A percentile compares a stretch with the other conserved stretches of the same genome.
Conservation (phyloP, 2,888 invertebrate species). For the Mylabris sibirica region DNA sequence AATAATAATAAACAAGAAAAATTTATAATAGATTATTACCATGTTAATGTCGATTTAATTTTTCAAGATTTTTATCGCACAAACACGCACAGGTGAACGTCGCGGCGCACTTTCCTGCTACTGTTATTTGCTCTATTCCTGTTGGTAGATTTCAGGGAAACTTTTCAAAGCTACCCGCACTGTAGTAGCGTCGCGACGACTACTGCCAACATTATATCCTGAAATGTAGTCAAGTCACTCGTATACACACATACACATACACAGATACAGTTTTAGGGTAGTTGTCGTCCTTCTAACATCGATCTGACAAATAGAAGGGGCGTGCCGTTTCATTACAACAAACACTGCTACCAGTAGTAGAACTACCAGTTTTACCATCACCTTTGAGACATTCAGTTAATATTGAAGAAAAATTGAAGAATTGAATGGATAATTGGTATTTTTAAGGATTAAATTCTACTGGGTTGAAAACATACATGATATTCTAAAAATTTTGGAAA, state of each 20-base stretch:
- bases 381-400: too few species aligned
- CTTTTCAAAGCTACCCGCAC: conserved; percentile 17
- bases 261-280: neutral
- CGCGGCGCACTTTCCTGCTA: conserved; percentile 22
- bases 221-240: conserved; percentile 19
- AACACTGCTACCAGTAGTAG: too few species aligned
- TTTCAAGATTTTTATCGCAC: neutral
- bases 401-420: too few species aligned
- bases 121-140: too few species aligned
- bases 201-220: conserved; percentile 36
- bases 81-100: neutral
- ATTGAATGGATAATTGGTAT: too few species aligned
- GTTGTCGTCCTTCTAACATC: conserved; percentile 41
- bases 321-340: conserved; percentile 25
- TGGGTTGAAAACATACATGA: too few species aligned
- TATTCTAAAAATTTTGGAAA: too few species aligned
- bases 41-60: neutral
- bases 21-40: neutral
- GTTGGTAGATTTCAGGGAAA: neutral
- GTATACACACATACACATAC: neutral
- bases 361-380: too few species aligned
- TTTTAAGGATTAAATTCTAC: too few species aligned
- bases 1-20: neutral
- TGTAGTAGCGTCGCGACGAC: conserved; percentile 41
- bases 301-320: conserved; percentile 42